phyloP scores from a whole-genome alignment of 2,888 invertebrate genomes.

The Mellilla xanthometata region DNA sequence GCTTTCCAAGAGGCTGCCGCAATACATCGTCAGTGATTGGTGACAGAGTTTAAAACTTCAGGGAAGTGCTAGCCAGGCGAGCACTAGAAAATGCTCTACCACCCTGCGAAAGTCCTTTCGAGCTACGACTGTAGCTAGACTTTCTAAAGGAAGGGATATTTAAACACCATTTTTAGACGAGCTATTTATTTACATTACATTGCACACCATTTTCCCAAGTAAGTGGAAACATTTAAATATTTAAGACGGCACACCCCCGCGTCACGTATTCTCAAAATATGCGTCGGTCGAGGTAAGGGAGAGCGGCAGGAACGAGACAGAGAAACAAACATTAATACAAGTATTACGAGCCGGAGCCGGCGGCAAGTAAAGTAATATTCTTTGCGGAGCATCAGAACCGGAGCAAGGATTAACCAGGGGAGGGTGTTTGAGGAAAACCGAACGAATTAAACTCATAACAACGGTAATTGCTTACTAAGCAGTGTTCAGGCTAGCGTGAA shows the following conservation, averaged over 20 bases:
- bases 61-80: no score
- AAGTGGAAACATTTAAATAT: constrained; percentile 17
- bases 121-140: no score
- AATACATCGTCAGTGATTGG: no score
- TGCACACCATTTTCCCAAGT: constrained; percentile 12
- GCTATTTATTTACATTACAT: background rate
- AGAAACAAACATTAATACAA: constrained; percentile 19
- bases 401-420: background rate
- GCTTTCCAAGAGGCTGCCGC: no score
- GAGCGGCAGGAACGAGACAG: constrained; percentile 10
- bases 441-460: background rate
- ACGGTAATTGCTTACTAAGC: background rate
- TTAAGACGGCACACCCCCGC: constrained; percentile 7
- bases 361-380: constrained; percentile 40
- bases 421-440: background rate
- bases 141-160: no score
- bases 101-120: no score
- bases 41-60: no score
- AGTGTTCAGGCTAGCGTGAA: background rate
- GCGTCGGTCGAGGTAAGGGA: no score
- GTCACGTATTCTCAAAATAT: constrained; percentile 21
- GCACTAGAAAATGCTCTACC: no score
- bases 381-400: constrained; percentile 28
- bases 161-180: no score
- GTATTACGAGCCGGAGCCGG: constrained; percentile 18